phyloP scores from a whole-genome alignment of 1,140 invertebrate genomes.

The Drosophila cardini region DNA sequence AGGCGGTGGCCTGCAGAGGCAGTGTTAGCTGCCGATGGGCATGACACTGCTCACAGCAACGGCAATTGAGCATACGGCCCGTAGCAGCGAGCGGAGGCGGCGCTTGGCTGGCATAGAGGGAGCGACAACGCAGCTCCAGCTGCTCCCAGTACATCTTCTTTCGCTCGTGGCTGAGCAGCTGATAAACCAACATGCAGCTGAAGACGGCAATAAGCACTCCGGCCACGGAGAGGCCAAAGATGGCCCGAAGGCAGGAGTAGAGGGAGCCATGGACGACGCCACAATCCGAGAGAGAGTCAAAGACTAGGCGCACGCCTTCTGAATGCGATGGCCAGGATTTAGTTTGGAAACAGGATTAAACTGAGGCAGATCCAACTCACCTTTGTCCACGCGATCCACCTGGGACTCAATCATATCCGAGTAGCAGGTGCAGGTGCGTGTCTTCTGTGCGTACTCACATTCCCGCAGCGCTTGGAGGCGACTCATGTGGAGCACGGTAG shows the following conservation, averaged over 20 bases:
- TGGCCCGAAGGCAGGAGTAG: constrained; percentile 93
- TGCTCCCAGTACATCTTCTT: constrained; percentile 98
- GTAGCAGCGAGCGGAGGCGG: constrained; percentile 78
- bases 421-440: constrained; percentile 91
- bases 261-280: constrained; percentile 94
- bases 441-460: constrained; percentile 93
- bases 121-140: constrained; percentile 92
- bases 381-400: constrained; percentile 86
- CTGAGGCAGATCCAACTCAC: constrained; percentile 69
- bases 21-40: constrained; percentile 75
- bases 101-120: constrained; percentile 88
- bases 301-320: constrained; percentile 88
- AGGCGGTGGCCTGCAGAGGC: constrained; percentile 64
- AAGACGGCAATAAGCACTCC: constrained; percentile 96
- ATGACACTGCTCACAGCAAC: constrained; percentile 84
- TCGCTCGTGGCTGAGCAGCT: constrained; percentile 93
- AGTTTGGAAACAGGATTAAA: not conserved
- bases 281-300: constrained; percentile 93
- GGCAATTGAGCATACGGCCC: constrained; percentile 70
- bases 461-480: constrained; percentile 93
- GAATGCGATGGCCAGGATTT: constrained; percentile 27
- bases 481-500: constrained; percentile 97
- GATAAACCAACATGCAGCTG: constrained; percentile 95
- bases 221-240: constrained; percentile 95
- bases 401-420: constrained; percentile 88